Percentiles rank a stretch among this genome's conserved stretches.
Evolutionary conservation across 2,888 invertebrate genomes (phyloP).

Genomic region (Stenurella melanura): DNA sequence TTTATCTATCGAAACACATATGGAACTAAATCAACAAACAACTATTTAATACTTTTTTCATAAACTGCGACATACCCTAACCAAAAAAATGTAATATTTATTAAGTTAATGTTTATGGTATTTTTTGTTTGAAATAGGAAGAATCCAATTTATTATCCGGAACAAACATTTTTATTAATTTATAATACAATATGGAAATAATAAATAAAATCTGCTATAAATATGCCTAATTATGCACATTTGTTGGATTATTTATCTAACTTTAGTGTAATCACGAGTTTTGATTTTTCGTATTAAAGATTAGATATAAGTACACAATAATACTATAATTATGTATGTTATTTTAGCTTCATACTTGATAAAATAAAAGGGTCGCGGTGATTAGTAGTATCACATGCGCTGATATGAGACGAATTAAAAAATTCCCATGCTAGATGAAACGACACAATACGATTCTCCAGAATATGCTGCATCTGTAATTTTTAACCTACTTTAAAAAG

Average conservation of each 20-base stretch:
- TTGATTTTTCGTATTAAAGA: slow-evolving; percentile 14
- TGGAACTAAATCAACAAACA: slow-evolving; percentile 1
- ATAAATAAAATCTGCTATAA: neutral
- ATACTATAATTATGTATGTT: neutral
- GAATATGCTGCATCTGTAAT: too few species aligned
- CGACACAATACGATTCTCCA: too few species aligned
- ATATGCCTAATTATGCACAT: slow-evolving; percentile 25
- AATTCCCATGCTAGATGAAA: too few species aligned
- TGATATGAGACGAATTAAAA: too few species aligned
- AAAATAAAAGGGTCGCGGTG: too few species aligned
- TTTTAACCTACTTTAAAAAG: too few species aligned
- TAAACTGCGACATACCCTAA: slow-evolving; percentile 12
- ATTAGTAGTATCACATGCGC: too few species aligned
- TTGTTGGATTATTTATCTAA: slow-evolving; percentile 29
- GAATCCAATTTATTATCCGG: slow-evolving; percentile 7
- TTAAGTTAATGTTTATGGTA: neutral
- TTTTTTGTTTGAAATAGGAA: neutral
- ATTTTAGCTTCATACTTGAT: too few species aligned
- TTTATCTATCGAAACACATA: slow-evolving; percentile 3
- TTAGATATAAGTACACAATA: slow-evolving; percentile 13
- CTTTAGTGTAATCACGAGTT: slow-evolving; percentile 23
- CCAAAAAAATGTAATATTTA: neutral
- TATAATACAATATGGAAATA: slow-evolving; percentile 16
- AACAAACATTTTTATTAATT: slow-evolving; percentile 21
- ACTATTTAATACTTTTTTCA: neutral